phyloP scores from a whole-genome alignment of 1,140 invertebrate genomes.

The Drosophila jambulina region DNA sequence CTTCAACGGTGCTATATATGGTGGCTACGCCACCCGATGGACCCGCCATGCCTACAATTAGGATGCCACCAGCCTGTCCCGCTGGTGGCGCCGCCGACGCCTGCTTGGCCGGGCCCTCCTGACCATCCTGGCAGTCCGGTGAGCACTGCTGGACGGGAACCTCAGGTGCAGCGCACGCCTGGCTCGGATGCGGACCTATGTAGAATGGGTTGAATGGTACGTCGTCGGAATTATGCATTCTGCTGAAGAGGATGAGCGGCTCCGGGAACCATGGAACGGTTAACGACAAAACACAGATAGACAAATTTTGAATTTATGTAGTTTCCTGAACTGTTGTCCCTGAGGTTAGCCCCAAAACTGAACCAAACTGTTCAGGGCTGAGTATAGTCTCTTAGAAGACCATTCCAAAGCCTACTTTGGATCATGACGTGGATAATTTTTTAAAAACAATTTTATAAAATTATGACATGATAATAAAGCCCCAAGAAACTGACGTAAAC shows the following conservation, averaged over 20 bases:
- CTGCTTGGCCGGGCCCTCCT: background rate
- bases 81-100: no score
- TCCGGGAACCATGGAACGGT: background rate
- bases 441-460: background rate
- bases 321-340: constrained; percentile 19
- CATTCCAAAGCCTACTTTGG: background rate
- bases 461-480: background rate
- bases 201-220: constrained; percentile 69
- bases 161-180: constrained; percentile 46
- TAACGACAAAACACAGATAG: constrained; percentile 11
- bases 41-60: constrained; percentile 28
- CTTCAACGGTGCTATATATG: constrained; percentile 20
- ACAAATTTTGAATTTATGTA: constrained; percentile 38
- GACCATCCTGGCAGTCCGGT: constrained; percentile 17
- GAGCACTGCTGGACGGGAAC: constrained; percentile 33
- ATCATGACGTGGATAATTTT: background rate
- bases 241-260: no score
- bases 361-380: background rate
- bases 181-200: constrained; percentile 66
- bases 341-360: constrained; percentile 43
- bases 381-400: background rate
- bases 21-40: constrained; percentile 17
- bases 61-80: constrained; percentile 5
- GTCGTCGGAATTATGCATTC: constrained; percentile 25
- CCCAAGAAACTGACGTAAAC: background rate